Percentiles rank a stretch among this genome's conserved stretches.
phyloP scores from a whole-genome alignment of 2,797 vertebrate species.

The Pygocentrus nattereri region DNA sequence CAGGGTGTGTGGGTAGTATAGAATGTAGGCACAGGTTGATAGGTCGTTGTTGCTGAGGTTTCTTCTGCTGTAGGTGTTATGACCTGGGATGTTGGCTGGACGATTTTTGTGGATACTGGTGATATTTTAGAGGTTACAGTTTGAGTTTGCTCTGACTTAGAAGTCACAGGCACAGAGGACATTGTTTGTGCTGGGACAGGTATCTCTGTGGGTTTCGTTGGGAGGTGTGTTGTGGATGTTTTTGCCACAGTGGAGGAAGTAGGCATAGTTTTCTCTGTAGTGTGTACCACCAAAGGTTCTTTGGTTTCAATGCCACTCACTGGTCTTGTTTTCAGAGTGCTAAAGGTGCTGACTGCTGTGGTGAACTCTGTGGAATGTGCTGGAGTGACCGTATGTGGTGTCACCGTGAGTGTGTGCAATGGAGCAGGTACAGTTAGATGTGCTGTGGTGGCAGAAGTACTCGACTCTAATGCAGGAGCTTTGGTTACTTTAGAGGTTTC shows the following conservation, averaged over 20 bases:
- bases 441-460: slow-evolving; percentile 62
- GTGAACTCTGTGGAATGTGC: slow-evolving; percentile 61
- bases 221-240: slow-evolving; percentile 55
- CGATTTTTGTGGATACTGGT: slow-evolving; percentile 59
- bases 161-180: slow-evolving; percentile 40
- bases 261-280: slow-evolving; percentile 60
- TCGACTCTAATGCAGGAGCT: slow-evolving; percentile 44
- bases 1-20: slow-evolving; percentile 65
- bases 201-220: slow-evolving; percentile 51
- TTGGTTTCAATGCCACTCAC: slow-evolving; percentile 55
- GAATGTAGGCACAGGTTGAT: slow-evolving; percentile 52
- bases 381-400: slow-evolving; percentile 54
- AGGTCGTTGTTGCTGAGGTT: slow-evolving; percentile 57
- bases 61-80: slow-evolving; percentile 60
- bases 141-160: slow-evolving; percentile 56
- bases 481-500: slow-evolving; percentile 50
- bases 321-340: slow-evolving; percentile 61
- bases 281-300: slow-evolving; percentile 50
- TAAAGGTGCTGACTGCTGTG: slow-evolving; percentile 58
- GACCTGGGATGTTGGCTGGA: slow-evolving; percentile 41
- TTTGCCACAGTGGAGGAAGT: slow-evolving; percentile 44
- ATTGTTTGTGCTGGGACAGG: slow-evolving; percentile 51
- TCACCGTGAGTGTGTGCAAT: slow-evolving; percentile 60
- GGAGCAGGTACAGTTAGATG: slow-evolving; percentile 44
- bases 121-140: slow-evolving; percentile 63